These are phyloP conservation scores for Rhinolophus sinicus DNA, from an alignment of 2,113 vertebrate genomes.

Conservation along the genomic window DNA sequence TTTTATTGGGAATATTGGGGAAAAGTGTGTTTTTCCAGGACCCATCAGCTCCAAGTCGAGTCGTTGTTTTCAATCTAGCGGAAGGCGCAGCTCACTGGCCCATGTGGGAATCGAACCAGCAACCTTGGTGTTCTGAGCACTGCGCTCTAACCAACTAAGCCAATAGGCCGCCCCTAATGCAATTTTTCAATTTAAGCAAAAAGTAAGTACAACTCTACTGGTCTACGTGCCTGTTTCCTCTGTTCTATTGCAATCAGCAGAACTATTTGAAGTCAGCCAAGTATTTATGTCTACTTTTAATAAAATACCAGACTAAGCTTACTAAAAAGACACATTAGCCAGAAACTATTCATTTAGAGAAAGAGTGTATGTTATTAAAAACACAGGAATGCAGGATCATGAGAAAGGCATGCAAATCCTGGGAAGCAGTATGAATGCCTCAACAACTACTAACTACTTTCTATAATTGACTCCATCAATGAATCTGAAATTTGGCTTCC, in stretches of 20 bases:
- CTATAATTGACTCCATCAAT: not conserved
- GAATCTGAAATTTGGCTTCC: not conserved
- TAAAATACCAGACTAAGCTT: not conserved
- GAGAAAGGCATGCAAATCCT: not conserved
- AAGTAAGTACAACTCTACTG: not conserved
- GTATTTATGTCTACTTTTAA: constrained; percentile 36
- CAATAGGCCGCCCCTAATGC: not conserved
- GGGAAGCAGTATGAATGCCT: not conserved
- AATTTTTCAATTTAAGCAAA: constrained; percentile 45
- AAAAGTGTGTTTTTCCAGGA: too few relatives aligned
- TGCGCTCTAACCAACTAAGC: too few relatives aligned
- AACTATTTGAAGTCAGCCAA: constrained; percentile 12
- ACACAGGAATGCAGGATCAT: not conserved
- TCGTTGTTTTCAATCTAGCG: too few relatives aligned
- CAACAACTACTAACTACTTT: not conserved
- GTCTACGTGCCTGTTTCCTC: not conserved
- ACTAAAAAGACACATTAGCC: constrained; percentile 41
- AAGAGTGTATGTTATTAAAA: not conserved
- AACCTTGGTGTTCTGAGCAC: too few relatives aligned
- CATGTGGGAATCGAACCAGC: too few relatives aligned
- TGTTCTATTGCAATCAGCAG: not conserved
- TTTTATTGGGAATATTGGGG: too few relatives aligned
- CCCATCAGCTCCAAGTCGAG: too few relatives aligned
- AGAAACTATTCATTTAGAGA: constrained; percentile 17
- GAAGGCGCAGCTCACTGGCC: too few relatives aligned